phyloP scores from a whole-genome alignment of 2,797 vertebrate genomes.

The Pseudomugil gertrudae region DNA sequence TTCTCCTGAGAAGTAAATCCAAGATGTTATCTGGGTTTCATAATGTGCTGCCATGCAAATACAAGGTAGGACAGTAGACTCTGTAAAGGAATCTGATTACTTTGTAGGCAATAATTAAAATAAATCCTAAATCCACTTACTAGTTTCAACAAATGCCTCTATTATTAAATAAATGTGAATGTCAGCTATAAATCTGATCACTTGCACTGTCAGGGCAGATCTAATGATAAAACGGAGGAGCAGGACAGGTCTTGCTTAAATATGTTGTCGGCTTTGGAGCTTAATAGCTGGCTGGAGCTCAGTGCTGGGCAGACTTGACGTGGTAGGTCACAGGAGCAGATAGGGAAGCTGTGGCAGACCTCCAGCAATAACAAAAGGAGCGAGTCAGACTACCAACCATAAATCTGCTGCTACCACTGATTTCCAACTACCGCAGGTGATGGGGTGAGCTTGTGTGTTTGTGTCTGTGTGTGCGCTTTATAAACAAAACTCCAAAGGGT shows the following conservation, averaged over 20 bases:
- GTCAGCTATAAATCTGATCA: slow-evolving; percentile 39
- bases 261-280: slow-evolving; percentile 49
- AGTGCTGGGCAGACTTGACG: slow-evolving; percentile 76
- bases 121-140: background rate
- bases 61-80: background rate
- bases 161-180: slow-evolving; percentile 10
- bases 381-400: slow-evolving; percentile 69
- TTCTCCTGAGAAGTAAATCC: slow-evolving; percentile 20
- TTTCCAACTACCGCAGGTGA: slow-evolving; percentile 68
- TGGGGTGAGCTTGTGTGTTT: slow-evolving; percentile 25
- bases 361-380: slow-evolving; percentile 81
- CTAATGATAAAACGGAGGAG: slow-evolving; percentile 56
- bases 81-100: background rate
- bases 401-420: slow-evolving; percentile 81
- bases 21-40: background rate
- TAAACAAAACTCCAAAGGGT: slow-evolving; percentile 86
- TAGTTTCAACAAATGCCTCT: slow-evolving; percentile 10
- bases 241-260: slow-evolving; percentile 63
- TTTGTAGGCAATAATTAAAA: slow-evolving; percentile 4
- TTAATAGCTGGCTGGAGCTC: slow-evolving; percentile 65
- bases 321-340: slow-evolving; percentile 80
- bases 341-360: slow-evolving; percentile 78
- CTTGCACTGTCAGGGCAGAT: slow-evolving; percentile 16
- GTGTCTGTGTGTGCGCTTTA: slow-evolving; percentile 60
- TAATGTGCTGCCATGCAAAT: slow-evolving; percentile 1